Evolutionary conservation across 2,113 vertebrate genomes (phyloP).

Genomic region (Capreolus pygargus): DNA sequence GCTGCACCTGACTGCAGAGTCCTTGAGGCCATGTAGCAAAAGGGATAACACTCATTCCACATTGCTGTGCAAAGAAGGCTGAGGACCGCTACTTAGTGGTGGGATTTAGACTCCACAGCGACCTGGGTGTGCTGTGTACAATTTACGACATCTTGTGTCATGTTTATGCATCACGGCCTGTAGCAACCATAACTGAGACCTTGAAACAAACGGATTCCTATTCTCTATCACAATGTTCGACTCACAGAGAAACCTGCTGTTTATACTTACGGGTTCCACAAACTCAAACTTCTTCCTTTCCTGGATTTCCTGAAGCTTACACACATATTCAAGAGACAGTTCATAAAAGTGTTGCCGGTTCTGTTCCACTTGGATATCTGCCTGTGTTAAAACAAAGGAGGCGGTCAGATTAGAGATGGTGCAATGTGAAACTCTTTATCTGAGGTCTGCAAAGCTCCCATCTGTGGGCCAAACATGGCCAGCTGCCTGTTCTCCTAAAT

Average conservation of each 20-base stretch:
- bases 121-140: not conserved
- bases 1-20: fast-evolving
- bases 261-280: slow-evolving; percentile 94
- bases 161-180: fast-evolving
- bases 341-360: slow-evolving; percentile 95
- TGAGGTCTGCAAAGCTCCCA: not conserved
- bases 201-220: not conserved
- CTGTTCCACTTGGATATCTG: slow-evolving; percentile 91
- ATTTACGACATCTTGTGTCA: fast-evolving
- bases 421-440: not conserved
- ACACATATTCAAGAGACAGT: slow-evolving; percentile 95
- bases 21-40: fast-evolving
- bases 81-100: fast-evolving
- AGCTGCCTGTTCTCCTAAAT: not conserved
- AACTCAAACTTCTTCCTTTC: slow-evolving; percentile 99
- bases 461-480: fast-evolving
- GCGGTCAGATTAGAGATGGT: not conserved
- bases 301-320: slow-evolving; percentile 97
- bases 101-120: fast-evolving
- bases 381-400: slow-evolving; percentile 79
- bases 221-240: fast-evolving
- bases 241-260: not conserved
- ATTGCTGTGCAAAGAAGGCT: not conserved
- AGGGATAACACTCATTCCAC: fast-evolving
- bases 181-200: not conserved